Evolutionary conservation across 2,113 vertebrate species (phyloP), one percentile per base, ranked within the genome.

Genomic region (Lonchura striata): DNA sequence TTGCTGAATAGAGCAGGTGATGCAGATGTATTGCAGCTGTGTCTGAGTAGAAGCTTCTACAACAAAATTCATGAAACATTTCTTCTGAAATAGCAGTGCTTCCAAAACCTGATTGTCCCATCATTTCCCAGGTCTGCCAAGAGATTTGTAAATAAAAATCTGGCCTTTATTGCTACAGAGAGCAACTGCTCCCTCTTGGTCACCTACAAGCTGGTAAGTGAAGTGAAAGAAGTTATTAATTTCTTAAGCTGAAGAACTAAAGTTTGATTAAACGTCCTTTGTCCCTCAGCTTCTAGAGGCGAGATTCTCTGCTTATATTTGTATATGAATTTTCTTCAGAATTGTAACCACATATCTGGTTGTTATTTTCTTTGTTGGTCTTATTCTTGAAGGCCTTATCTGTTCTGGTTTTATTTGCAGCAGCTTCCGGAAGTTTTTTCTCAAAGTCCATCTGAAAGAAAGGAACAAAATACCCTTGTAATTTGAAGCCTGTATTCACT

Each of bases 241-340:
- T 90, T 76, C 60, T 78, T 69, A 88, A 89, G 44, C 63, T 80
- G 57, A 70, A 88, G n/a, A 72, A 80, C 44, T 42, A 19, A 68
- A 79, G 16, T 71, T 71, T 35, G 41, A 54, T 88, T 86, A 35
- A 61, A 24, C 1, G 6, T 86, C 42, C 24, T 8, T 59, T 46
- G 35, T 69, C 61, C 61, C 37, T 57, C 33, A 41, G 53, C 28
- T 86, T 69, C 93, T 97, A 97, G 92, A 98, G 98, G 68, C 78
- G 81, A 59, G 98, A 97, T 72, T 97, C 97, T 80, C 90, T 97
- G 65, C 42, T 92, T 46, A 72, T 39, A 31, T 98, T 98, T 69
- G 87, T 96, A 9, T 97, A 96, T 37, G 96, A 97, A 78, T 98
- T 98, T 79, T 98, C 97, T 39, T 95, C 88, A 2, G 93, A 47